phyloP scores from a whole-genome alignment of 2,888 invertebrate species.

The Argyresthia albistria region DNA sequence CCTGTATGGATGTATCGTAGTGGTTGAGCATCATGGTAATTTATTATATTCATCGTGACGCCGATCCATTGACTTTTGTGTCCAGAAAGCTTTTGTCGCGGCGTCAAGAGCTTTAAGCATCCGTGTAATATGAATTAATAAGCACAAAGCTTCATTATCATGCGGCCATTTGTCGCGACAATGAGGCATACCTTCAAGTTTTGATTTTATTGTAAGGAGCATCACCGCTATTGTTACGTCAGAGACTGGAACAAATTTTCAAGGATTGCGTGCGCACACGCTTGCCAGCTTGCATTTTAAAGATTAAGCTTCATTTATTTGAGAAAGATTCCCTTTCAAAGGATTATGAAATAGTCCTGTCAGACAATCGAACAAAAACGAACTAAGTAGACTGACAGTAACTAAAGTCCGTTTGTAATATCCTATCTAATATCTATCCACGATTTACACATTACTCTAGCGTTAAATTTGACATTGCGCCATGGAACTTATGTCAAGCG shows the following conservation, averaged over 20 bases:
- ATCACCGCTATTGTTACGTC: slow-evolving; percentile 27
- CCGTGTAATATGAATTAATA: slow-evolving; percentile 73
- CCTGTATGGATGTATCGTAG: slow-evolving; percentile 16
- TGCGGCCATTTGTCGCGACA: slow-evolving; percentile 59
- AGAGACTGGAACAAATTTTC: slow-evolving; percentile 54
- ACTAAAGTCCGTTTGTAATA: too few relatives aligned
- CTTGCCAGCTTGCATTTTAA: slow-evolving; percentile 19
- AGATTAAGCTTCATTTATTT: too few relatives aligned
- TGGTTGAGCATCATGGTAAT: slow-evolving; percentile 51
- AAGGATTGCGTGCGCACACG: slow-evolving; percentile 51
- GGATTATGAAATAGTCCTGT: too few relatives aligned
- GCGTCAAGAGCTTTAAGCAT: slow-evolving; percentile 57
- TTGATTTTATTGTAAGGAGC: slow-evolving; percentile 37
- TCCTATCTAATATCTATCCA: too few relatives aligned
- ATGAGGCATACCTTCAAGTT: slow-evolving; percentile 29
- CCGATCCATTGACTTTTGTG: slow-evolving; percentile 64
- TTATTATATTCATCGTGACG: slow-evolving; percentile 62
- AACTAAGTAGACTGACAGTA: too few relatives aligned
- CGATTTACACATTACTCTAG: too few relatives aligned
- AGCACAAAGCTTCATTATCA: slow-evolving; percentile 64
- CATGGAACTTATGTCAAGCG: too few relatives aligned
- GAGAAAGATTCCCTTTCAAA: too few relatives aligned
- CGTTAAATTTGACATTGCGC: too few relatives aligned
- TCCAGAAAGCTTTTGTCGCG: slow-evolving; percentile 56
- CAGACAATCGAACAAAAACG: too few relatives aligned